phyloP scores from a whole-genome alignment of 2,888 invertebrate genomes.

The Ochlodes sylvanus region DNA sequence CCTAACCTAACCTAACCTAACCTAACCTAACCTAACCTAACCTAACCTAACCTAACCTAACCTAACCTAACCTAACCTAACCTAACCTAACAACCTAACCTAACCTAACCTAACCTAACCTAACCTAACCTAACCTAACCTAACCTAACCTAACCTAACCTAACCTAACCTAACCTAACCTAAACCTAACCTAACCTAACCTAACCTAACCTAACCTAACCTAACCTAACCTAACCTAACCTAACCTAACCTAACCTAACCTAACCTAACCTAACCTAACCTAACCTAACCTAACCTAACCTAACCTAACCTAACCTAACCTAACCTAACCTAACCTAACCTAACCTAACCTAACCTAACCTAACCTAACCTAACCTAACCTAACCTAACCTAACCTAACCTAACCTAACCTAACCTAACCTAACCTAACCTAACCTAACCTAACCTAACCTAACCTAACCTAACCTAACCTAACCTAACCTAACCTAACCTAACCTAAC shows the following conservation, averaged over 20 bases:
- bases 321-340: slow-evolving; percentile 41
- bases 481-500: slow-evolving; percentile 42
- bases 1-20: slow-evolving; percentile 44
- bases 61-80: slow-evolving; percentile 22
- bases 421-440: slow-evolving; percentile 39
- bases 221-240: slow-evolving; percentile 43
- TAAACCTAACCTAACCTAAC: slow-evolving; percentile 34
- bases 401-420: slow-evolving; percentile 41
- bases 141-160: no score
- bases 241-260: slow-evolving; percentile 44
- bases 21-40: slow-evolving; percentile 41
- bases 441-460: slow-evolving; percentile 42
- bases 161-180: no score
- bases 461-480: slow-evolving; percentile 42
- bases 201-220: slow-evolving; percentile 39
- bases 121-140: no score
- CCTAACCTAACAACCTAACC: no score
- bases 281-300: slow-evolving; percentile 43
- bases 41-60: slow-evolving; percentile 15
- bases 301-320: slow-evolving; percentile 41
- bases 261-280: slow-evolving; percentile 44
- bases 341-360: slow-evolving; percentile 41
- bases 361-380: slow-evolving; percentile 41
- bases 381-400: slow-evolving; percentile 42
- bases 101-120: slow-evolving; percentile 41